phyloP scores from a whole-genome alignment of 2,113 vertebrate species.

The Furnarius figulus region DNA sequence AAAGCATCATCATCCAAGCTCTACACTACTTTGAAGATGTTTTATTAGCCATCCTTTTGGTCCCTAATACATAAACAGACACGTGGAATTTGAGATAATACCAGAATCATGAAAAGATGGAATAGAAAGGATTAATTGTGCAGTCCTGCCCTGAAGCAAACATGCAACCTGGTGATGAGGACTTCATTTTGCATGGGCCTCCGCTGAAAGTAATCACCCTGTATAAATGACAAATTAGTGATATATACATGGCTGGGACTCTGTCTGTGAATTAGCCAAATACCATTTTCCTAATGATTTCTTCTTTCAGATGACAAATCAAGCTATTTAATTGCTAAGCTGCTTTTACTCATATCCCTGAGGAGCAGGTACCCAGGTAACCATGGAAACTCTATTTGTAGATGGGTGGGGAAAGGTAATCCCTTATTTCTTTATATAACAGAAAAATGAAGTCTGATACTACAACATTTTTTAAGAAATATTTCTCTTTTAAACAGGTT shows the following conservation, averaged over 20 bases:
- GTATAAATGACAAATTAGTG: constrained; percentile 53
- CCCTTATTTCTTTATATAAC: constrained; percentile 36
- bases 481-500: background rate
- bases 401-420: constrained; percentile 31
- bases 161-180: background rate
- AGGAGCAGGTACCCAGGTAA: constrained; percentile 62
- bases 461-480: background rate
- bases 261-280: constrained; percentile 52
- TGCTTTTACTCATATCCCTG: constrained; percentile 46
- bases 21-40: background rate
- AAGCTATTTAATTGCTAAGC: constrained; percentile 68
- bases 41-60: background rate
- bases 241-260: constrained; percentile 18
- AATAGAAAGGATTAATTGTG: constrained; percentile 24
- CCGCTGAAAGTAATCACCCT: constrained; percentile 19
- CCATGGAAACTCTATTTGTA: constrained; percentile 72
- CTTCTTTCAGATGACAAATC: constrained; percentile 62
- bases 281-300: constrained; percentile 42
- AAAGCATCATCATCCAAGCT: background rate
- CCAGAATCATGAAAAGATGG: background rate
- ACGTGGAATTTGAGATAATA: background rate
- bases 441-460: constrained; percentile 36
- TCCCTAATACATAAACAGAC: background rate
- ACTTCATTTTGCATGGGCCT: background rate
- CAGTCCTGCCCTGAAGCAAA: constrained; percentile 41